Conservation (phyloP, 1,140 invertebrate species). For the Agrilus planipennis region DNA sequence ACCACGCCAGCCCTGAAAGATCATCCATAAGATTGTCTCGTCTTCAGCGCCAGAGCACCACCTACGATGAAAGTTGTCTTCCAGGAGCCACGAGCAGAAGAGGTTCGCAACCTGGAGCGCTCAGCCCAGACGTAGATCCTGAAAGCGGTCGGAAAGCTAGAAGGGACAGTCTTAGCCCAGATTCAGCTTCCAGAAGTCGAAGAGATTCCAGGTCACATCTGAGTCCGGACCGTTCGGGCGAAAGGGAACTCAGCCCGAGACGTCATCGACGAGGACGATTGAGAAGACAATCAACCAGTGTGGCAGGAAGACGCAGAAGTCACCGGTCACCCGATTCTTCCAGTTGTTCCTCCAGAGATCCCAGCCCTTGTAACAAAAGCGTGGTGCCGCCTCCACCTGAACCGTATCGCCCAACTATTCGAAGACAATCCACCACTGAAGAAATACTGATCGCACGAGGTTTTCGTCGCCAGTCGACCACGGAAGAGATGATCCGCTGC, state of each 20-base stretch:
- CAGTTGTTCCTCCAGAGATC: slow-evolving; percentile 58
- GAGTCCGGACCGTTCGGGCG: slow-evolving; percentile 63
- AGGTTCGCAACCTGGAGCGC: slow-evolving; percentile 62
- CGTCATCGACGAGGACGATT: slow-evolving; percentile 49
- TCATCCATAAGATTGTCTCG: slow-evolving; percentile 53
- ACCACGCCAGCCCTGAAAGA: slow-evolving; percentile 50
- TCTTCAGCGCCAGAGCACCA: slow-evolving; percentile 72
- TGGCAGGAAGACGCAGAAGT: slow-evolving; percentile 40
- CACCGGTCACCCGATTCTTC: slow-evolving; percentile 61
- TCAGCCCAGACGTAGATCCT: slow-evolving; percentile 63
- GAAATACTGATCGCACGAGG: slow-evolving; percentile 83
- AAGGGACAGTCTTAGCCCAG: slow-evolving; percentile 74
- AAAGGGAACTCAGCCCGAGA: slow-evolving; percentile 57
- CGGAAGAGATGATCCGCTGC: slow-evolving; percentile 84
- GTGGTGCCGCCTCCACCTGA: slow-evolving; percentile 31
- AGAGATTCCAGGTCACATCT: slow-evolving; percentile 65
- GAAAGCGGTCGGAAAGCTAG: slow-evolving; percentile 55
- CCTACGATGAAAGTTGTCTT: slow-evolving; percentile 70
- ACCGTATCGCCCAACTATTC: slow-evolving; percentile 54
- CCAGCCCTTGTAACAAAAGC: slow-evolving; percentile 54
- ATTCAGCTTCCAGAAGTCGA: slow-evolving; percentile 62
- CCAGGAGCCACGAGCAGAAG: slow-evolving; percentile 50
- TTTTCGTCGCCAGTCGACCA: slow-evolving; percentile 78
- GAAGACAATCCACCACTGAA: slow-evolving; percentile 80
- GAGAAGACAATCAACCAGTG: slow-evolving; percentile 68